These are phyloP conservation scores for Halictus ligatus DNA, from an alignment of 2,888 invertebrate species.

Conservation along the genomic window DNA sequence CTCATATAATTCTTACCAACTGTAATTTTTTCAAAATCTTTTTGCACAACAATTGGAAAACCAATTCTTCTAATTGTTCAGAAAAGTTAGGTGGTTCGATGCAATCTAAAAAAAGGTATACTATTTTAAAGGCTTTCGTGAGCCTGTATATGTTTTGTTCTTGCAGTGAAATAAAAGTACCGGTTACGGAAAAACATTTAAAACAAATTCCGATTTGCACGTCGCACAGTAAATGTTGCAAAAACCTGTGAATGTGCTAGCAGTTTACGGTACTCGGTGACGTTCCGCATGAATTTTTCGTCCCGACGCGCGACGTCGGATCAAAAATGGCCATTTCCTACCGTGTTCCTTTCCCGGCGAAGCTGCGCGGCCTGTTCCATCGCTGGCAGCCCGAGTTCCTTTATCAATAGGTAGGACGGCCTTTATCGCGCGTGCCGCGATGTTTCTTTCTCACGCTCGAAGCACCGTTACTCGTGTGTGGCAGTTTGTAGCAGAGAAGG, in stretches of 20 bases:
- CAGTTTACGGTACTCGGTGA: background rate
- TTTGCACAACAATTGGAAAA: no score
- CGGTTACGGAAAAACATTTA: background rate
- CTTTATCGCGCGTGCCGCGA: constrained; percentile 56
- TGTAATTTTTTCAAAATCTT: no score
- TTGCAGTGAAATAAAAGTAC: background rate
- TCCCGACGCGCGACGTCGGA: background rate
- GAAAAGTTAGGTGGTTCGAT: no score
- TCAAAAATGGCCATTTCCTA: background rate
- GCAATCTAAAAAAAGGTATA: no score
- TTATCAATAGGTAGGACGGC: constrained; percentile 59
- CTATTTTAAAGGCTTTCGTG: no score
- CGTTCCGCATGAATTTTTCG: background rate
- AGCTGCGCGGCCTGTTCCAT: background rate
- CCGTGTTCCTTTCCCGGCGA: constrained; percentile 12
- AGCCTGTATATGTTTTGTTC: background rate
- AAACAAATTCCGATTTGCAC: background rate
- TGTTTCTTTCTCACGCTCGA: constrained; percentile 58
- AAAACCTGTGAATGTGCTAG: background rate
- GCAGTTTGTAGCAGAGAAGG: constrained; percentile 30
- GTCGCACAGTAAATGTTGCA: background rate
- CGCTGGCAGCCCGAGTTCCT: constrained; percentile 27
- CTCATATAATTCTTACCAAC: no score
- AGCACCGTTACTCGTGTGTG: constrained; percentile 50
- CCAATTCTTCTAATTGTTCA: no score